Evolutionary conservation across 1,140 invertebrate genomes (phyloP).

Genomic region (Philopotamus ludificatus): DNA sequence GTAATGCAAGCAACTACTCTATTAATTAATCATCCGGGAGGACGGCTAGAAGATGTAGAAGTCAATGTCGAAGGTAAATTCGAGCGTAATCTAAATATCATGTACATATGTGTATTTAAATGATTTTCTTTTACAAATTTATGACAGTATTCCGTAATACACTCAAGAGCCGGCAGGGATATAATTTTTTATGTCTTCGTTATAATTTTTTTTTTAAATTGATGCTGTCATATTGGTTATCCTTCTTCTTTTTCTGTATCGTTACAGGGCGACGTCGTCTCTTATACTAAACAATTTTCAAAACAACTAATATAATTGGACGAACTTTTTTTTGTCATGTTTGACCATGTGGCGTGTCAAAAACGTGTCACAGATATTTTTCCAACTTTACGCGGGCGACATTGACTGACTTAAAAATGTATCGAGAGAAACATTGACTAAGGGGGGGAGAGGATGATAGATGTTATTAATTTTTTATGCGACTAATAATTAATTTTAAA

Average conservation of each 20-base stretch:
- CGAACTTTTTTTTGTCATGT: slow-evolving; percentile 1
- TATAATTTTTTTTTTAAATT: too few relatives aligned
- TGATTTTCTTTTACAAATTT: background rate
- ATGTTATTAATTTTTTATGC: too few relatives aligned
- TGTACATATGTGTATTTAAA: background rate
- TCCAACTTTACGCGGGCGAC: too few relatives aligned
- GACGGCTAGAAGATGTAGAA: slow-evolving; percentile 87
- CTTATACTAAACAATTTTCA: slow-evolving; percentile 54
- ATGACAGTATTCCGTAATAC: too few relatives aligned
- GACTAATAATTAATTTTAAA: too few relatives aligned
- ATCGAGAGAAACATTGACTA: too few relatives aligned
- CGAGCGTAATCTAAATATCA: background rate
- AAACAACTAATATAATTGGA: background rate
- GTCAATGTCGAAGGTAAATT: slow-evolving; percentile 87
- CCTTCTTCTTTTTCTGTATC: slow-evolving; percentile 44
- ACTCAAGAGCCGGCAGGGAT: too few relatives aligned
- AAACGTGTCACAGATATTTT: too few relatives aligned
- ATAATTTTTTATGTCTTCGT: too few relatives aligned
- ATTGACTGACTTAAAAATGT: too few relatives aligned
- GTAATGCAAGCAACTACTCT: slow-evolving; percentile 64
- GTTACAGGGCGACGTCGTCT: slow-evolving; percentile 62
- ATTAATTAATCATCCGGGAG: slow-evolving; percentile 71
- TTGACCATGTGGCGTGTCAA: background rate
- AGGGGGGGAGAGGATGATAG: too few relatives aligned
- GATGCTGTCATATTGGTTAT: background rate